Base-by-base conservation (phyloP, 2,797 vertebrate genomes). In the Helostoma temminkii region DNA sequence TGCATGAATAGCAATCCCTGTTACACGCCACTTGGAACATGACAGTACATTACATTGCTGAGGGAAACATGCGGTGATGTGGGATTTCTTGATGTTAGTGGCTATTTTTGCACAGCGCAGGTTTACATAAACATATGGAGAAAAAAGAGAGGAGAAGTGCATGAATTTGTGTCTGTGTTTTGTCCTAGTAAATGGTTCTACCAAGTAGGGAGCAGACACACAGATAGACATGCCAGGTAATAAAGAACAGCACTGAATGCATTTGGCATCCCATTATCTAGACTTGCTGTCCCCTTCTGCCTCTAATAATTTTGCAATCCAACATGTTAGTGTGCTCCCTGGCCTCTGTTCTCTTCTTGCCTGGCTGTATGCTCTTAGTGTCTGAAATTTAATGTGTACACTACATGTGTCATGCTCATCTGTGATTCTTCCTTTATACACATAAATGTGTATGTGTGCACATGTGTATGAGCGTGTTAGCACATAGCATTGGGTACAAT, bases 251-350 rank as follows among this genome's bases (percentile, higher is more conserved):
- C 61, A 72, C 49, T 54, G 71, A 89, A 82, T 76, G 72, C 69
- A 78, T 85, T 81, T 84, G 78, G 66, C 75, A 74, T 76, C 72
- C 79, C 55, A 88, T 92, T 86, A 81, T 85, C 71, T 76, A 80
- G 68, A 80, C 78, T 81, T 68, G 71, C 80, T 76, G 76, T 83
- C 76, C 80, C 71, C 39, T 70, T 89, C 71, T 79, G 73, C 74
- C 55, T 78, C 75, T 88, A 87, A 92, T 87, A 80, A 88, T 84
- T 88, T 53, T 36, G 78, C 91, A 74, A 83, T 65, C 53, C 74
- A 54, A 73, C 73, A 62, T 78, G 65, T 66, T 63, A 52, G 26
- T 41, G 30, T 74, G 72, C 57, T 73, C 83, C 57, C 71, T 69
- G 72, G 37, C 67, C 68, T 52, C 61, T 56, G 65, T 39, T 67